Base-by-base conservation (phyloP, 1,140 invertebrate genomes). In the Aphelinus certus region DNA sequence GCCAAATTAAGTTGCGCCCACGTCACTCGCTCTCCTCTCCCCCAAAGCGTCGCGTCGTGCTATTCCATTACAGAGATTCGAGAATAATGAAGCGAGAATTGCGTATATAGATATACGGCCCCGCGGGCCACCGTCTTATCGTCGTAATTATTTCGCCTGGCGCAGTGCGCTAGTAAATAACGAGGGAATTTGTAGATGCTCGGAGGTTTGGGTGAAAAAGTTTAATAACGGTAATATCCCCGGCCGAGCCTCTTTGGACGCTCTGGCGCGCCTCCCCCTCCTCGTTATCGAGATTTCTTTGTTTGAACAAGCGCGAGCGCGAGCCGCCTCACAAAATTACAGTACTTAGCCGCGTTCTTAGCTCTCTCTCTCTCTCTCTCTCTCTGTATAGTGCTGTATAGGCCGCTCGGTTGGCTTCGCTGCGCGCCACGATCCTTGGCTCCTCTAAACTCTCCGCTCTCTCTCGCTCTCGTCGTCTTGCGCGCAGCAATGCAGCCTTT, bases 151-250 rank as follows among this genome's bases (percentile, higher is more conserved):
- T 26, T 26, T 26, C 26, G 26, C 26, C 26, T 26, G 26, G 26
- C 26, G 26, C 26, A 26, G 26, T 26, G 26, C 26, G 26, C 26
- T 0, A 26, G 26, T 26, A 26, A 26, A 26, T 26, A 26, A 26
- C 26, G 26, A 26, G 26, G 26, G 26, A 26, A 26, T 26, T 26
- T 26, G 26, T 26, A 26, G 26, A 26, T 26, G 26, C 26, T 26
- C 26, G 26, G 26, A 26, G 26, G 26, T 26, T 47, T 64, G 3
- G n/a, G 43, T 56, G 61, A 57, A 72, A 71, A 73, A 73, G 63
- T 73, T 73, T 65, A 73, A 66, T 66, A 73, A 73, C 58, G 71
- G 71, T 26, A 58, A 64, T 69, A 69, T 42, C 10, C 6, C 47
- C 46, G 46, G 26, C 26, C 26, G 26, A 26, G 26, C 26, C 26